Percentiles rank a stretch among this genome's conserved stretches.
Evolutionary conservation across 2,113 vertebrate genomes (phyloP).

Genomic region (Hyla sarda): DNA sequence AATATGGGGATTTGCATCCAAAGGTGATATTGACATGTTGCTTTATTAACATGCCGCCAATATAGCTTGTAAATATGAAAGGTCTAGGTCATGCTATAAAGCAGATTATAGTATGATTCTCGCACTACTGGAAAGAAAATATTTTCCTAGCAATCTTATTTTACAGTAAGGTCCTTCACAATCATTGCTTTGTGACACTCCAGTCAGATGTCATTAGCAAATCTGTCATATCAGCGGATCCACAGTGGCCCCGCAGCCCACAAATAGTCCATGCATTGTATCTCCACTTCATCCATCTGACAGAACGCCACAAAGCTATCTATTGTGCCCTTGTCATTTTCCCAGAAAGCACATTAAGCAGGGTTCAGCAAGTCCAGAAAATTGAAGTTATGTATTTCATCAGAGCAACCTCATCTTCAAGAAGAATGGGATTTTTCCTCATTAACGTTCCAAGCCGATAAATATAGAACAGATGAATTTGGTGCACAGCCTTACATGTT

Average conservation of each 20-base stretch:
- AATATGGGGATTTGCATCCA: neutral
- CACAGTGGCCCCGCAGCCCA: constrained; percentile 66
- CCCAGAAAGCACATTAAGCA: constrained; percentile 70
- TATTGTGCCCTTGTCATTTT: constrained; percentile 78
- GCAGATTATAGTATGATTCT: neutral
- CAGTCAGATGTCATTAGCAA: constrained; percentile 79
- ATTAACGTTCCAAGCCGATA: constrained; percentile 53
- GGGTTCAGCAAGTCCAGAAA: constrained; percentile 68
- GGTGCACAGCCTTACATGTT: neutral
- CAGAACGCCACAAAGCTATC: constrained; percentile 75
- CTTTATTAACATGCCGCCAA: neutral
- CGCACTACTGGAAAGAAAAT: neutral
- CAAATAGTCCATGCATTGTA: constrained; percentile 71
- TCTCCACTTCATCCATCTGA: constrained; percentile 71
- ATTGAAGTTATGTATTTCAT: constrained; percentile 65
- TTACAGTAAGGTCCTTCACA: constrained; percentile 62
- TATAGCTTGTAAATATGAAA: neutral
- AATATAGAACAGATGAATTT: constrained; percentile 9
- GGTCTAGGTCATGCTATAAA: neutral
- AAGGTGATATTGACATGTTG: neutral
- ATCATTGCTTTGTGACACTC: constrained; percentile 75
- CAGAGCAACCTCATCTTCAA: constrained; percentile 60
- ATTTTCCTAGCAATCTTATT: constrained; percentile 28
- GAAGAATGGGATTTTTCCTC: constrained; percentile 56
- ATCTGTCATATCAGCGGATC: constrained; percentile 72